Percentiles rank a stretch among this genome's conserved stretches.
phyloP scores from a whole-genome alignment of 2,888 invertebrate genomes.

The Galerucella calmariensis region DNA sequence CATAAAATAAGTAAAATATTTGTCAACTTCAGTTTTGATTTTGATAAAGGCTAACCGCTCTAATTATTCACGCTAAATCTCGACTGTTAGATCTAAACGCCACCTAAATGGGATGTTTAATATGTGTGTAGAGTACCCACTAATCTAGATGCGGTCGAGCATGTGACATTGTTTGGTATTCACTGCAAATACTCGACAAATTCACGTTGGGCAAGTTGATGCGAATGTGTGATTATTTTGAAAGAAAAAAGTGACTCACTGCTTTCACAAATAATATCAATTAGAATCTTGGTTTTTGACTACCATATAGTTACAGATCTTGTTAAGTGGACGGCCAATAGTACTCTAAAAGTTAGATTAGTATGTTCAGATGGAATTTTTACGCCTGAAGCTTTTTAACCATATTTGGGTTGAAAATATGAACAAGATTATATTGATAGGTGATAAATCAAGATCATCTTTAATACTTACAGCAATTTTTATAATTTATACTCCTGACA shows the following conservation, averaged over 20 bases:
- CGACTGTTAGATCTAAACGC: slow-evolving; percentile 18
- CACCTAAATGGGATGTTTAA: slow-evolving; percentile 27
- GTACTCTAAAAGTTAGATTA: neutral
- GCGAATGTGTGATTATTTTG: slow-evolving; percentile 2
- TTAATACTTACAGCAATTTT: too few species aligned
- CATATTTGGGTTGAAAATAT: neutral
- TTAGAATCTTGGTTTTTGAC: neutral
- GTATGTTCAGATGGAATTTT: neutral
- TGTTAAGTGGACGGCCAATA: neutral
- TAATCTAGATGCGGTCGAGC: slow-evolving; percentile 24
- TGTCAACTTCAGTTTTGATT: neutral
- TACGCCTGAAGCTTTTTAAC: neutral
- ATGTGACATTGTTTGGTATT: slow-evolving; percentile 24
- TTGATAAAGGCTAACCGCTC: slow-evolving; percentile 5
- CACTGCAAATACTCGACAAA: slow-evolving; percentile 11
- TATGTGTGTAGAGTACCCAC: slow-evolving; percentile 21
- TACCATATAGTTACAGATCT: neutral
- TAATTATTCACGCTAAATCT: slow-evolving; percentile 25
- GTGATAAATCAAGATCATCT: too few species aligned
- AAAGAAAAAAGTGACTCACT: neutral
- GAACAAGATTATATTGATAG: neutral
- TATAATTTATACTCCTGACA: too few species aligned
- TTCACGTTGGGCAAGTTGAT: slow-evolving; percentile 4
- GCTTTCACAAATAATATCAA: neutral
- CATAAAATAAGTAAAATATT: too few species aligned